Conservation (phyloP, 2,797 vertebrate species). For the Eulemur rubriventer region DNA sequence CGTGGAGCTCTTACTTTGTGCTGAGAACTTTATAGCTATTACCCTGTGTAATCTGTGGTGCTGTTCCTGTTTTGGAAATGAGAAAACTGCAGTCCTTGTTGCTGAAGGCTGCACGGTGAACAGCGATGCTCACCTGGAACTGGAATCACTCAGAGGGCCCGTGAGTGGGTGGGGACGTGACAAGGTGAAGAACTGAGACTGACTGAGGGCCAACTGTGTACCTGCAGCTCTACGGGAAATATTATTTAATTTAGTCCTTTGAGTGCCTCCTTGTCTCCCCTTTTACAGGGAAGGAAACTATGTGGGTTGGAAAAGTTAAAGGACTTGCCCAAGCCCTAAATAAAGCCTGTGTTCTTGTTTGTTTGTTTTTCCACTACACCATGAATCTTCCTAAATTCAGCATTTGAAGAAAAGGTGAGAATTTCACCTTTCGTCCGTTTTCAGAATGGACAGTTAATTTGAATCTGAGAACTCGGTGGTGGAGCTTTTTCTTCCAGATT, state of each 20-base stretch:
- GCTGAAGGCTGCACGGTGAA: not conserved
- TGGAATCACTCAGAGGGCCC: not conserved
- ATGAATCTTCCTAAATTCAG: not conserved
- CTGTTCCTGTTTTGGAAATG: not conserved
- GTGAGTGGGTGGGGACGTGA: not conserved
- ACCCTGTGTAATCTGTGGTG: not conserved
- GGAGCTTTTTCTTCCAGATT: not conserved
- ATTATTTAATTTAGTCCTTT: not conserved
- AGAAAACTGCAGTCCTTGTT: conserved; percentile 1
- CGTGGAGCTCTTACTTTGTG: not conserved
- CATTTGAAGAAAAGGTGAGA: not conserved
- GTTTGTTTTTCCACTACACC: not conserved
- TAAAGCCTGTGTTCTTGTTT: not conserved
- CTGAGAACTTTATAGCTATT: not conserved
- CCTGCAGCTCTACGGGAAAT: not conserved
- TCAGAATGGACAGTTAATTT: not conserved
- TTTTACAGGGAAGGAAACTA: not conserved
- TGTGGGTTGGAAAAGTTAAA: not conserved
- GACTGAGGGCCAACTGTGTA: not conserved
- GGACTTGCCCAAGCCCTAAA: not conserved
- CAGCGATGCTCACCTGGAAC: not conserved
- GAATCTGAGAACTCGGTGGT: not conserved
- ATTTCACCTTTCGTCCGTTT: not conserved
- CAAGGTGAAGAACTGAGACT: not conserved
- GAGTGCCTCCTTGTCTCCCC: not conserved